Conservation (phyloP, 2,113 vertebrate genomes). For the Pseudopodoces humilis region DNA sequence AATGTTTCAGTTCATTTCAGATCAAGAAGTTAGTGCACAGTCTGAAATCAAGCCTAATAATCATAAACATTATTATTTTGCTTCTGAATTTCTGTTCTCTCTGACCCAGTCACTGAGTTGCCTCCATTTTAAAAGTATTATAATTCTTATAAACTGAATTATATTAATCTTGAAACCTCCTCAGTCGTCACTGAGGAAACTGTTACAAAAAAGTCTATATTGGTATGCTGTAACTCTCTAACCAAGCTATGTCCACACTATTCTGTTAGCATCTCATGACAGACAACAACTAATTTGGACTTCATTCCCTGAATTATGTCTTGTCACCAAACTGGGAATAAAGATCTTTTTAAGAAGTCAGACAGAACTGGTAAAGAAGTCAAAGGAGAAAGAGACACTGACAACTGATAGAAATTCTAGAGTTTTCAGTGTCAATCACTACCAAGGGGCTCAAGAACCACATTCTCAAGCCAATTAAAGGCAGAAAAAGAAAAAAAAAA, state of each 20-base stretch:
- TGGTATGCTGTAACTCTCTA: background rate
- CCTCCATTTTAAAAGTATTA: background rate
- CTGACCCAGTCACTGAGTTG: background rate
- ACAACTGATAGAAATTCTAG: background rate
- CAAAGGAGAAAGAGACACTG: background rate
- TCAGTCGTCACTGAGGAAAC: background rate
- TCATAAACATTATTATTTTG: background rate
- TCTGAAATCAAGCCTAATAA: background rate
- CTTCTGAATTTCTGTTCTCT: background rate
- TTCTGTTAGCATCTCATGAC: background rate
- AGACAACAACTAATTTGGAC: background rate
- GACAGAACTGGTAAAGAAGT: background rate
- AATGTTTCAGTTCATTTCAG: background rate
- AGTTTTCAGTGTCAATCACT: accelerated
- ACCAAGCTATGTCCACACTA: background rate
- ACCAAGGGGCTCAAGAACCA: accelerated
- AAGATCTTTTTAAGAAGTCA: background rate
- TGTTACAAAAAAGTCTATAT: background rate
- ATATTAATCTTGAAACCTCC: background rate
- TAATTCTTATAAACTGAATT: background rate
- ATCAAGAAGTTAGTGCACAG: background rate
- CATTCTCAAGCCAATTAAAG: background rate
- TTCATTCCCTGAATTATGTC: background rate
- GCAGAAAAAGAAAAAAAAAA: background rate
- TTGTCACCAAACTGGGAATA: background rate